Evolutionary conservation across 2,888 invertebrate species (phyloP), one percentile per base, ranked within the genome.

Genomic region (Glaucopsyche alexis): DNA sequence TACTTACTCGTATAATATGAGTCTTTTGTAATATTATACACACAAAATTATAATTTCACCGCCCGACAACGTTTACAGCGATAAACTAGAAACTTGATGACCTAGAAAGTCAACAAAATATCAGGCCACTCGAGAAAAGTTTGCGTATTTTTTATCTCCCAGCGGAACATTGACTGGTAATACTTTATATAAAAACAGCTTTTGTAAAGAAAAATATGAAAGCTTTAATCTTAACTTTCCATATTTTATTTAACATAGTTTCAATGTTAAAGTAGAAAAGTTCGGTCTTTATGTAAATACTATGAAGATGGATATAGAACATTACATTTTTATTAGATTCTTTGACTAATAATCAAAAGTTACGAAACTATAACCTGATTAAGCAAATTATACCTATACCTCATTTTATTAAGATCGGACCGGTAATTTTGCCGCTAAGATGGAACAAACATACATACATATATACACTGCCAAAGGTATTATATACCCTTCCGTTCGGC

Each of bases 41-140:
- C 13, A 29, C 5, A 29, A 60, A 60, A 13, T 13, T 29, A 60
- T 29, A 60, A 60, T 13, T 13, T 13, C 11, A 29, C 60, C 60
- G 3, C 60, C 60, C 19, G 60, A 13, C 6, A 60, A 29, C 3
- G 29, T 60, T 29, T 29, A 60, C 29, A 60, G 29, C 60, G 6
- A 60, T 60, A 60, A 60, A 60, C 29, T 29, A 60, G 60, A 60
- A 29, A 60, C 60, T 60, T 60, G 60, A 60, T 60, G 60, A 29
- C 60, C 29, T 29, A 60, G 13, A 60, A 60, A 60, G 29, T 29
- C 29, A 29, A 60, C 60, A 29, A 29, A 60, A 29, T 29, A 60
- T 60, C 60, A 29, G 29, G 19, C 29, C 6, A 60, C 29, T 60
- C 60, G 19, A 60, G 29, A 11, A 60, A 60, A 60, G 60, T 60